phyloP scores from a whole-genome alignment of 2,888 invertebrate species.

The Balanococcus diminutus region DNA sequence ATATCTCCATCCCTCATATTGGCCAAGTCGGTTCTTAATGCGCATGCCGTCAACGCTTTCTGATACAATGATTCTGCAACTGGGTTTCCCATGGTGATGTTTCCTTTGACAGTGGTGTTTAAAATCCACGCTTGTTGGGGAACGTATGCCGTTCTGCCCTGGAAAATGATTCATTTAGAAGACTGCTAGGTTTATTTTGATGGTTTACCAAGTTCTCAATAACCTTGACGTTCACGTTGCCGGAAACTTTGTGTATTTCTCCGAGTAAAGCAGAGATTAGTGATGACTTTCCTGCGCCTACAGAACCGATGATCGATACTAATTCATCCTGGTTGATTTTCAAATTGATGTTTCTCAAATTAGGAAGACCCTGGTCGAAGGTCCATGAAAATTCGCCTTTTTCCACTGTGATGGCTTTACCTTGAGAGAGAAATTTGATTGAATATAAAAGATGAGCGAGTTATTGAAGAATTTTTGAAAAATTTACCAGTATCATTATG shows the following conservation, averaged over 20 bases:
- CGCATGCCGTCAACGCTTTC: conserved; percentile 86
- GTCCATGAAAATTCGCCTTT: conserved; percentile 92
- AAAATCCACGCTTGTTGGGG: conserved; percentile 98
- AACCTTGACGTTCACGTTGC: conserved; percentile 74
- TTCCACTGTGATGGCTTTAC: not conserved
- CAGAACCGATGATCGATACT: conserved; percentile 85
- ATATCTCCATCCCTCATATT: conserved; percentile 94
- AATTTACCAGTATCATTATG: conserved; percentile 59
- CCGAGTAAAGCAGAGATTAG: conserved; percentile 84
- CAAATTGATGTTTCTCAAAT: conserved; percentile 77
- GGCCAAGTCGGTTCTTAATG: conserved; percentile 86
- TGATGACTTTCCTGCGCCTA: conserved; percentile 89
- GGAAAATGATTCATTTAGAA: not conserved
- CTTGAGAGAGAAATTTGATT: no score
- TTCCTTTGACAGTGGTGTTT: conserved; percentile 90
- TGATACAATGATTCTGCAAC: conserved; percentile 76
- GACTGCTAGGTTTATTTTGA: no score
- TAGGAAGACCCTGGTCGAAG: conserved; percentile 65
- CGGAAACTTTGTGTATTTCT: conserved; percentile 86
- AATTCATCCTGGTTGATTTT: conserved; percentile 71
- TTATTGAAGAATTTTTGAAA: no score
- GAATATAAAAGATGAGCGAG: no score
- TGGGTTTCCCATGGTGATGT: conserved; percentile 85
- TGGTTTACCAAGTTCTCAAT: no score
- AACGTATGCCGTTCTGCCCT: conserved; percentile 77